A percentile compares a stretch with the other conserved stretches of the same genome.
Evolutionary conservation across 2,113 vertebrate genomes (phyloP).

Genomic region (Sinocyclocheilus anshuiensis): DNA sequence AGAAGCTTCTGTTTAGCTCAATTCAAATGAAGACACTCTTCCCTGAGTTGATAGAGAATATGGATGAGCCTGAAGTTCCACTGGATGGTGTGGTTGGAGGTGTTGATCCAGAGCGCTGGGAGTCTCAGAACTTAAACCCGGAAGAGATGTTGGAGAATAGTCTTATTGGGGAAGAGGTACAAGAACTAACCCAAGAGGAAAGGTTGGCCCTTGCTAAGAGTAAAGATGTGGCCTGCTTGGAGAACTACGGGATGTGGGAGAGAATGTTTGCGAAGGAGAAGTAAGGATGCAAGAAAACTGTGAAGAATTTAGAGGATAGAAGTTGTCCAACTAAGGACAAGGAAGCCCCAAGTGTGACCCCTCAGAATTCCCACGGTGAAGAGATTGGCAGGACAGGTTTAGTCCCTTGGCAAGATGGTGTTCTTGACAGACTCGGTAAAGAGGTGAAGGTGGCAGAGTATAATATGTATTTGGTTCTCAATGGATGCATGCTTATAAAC

Average conservation of each 20-base stretch:
- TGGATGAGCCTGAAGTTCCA: slow-evolving; percentile 31
- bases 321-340: slow-evolving; percentile 39
- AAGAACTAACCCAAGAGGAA: slow-evolving; percentile 68
- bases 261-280: slow-evolving; percentile 87
- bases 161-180: slow-evolving; percentile 43
- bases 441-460: slow-evolving; percentile 84
- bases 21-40: slow-evolving; percentile 87
- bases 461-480: slow-evolving; percentile 92
- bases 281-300: slow-evolving; percentile 69
- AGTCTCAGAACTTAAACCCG: neutral
- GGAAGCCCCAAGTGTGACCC: neutral
- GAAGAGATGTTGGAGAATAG: neutral
- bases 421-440: slow-evolving; percentile 85
- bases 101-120: neutral
- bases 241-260: slow-evolving; percentile 83
- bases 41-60: slow-evolving; percentile 79
- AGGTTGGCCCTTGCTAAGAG: slow-evolving; percentile 67
- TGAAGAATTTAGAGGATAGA: slow-evolving; percentile 42
- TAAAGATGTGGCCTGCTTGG: slow-evolving; percentile 38
- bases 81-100: slow-evolving; percentile 45
- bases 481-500: slow-evolving; percentile 92
- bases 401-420: slow-evolving; percentile 94
- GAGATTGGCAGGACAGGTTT: slow-evolving; percentile 77
- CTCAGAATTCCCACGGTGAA: slow-evolving; percentile 37
- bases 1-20: slow-evolving; percentile 83